Base-by-base conservation (phyloP, 2,888 invertebrate species). In the Magallana nippona region DNA sequence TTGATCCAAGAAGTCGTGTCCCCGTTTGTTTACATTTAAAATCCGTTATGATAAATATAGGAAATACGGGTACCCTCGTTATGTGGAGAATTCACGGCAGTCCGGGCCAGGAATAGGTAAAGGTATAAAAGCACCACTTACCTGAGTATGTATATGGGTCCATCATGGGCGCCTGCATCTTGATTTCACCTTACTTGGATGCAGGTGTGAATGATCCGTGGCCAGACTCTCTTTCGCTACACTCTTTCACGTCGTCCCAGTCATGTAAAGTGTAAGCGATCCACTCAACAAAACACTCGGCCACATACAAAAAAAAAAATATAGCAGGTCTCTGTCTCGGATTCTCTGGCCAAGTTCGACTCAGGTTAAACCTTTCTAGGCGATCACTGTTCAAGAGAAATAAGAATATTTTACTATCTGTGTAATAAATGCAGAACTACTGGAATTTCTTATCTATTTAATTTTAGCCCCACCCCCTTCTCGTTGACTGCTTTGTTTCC, bases 131-230 rank as follows among this genome's bases (percentile, higher is more conserved):
- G 22, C 57, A 84, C 57, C 55, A 83, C 85, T 79, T 71, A 86
- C 85, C 85, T 86, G 85, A 86, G 63, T 86, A 86, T 62, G 83
- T 83, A 80, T 86, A 86, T 32, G 85, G 85, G 82, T 86, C 85
- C 85, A 86, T 86, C 82, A 82, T 82, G 55, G 82, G 60, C 63
- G 81, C 63, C 80, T 84, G 84, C 84, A 84, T 82, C 81, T 55
- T 82, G 77, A 77, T 60, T 80, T 81, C 77, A 78, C 55, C 15
- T 60, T 44, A 32, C 55, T 81, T 32, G 78, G 63, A 78, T 78
- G 79, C 79, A 62, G 55, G 83, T 55, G 56, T 44, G 55, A 58
- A 60, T 32, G 58, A 79, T 80, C 56, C 79, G 80, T 27, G 80
- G 71, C 19, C 62, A 62, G 62, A 71, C 83, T 83, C 44, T 44